Evolutionary conservation across 2,113 vertebrate species (phyloP), one percentile per base, ranked within the genome.

Genomic region (Austrofundulus limnaeus): DNA sequence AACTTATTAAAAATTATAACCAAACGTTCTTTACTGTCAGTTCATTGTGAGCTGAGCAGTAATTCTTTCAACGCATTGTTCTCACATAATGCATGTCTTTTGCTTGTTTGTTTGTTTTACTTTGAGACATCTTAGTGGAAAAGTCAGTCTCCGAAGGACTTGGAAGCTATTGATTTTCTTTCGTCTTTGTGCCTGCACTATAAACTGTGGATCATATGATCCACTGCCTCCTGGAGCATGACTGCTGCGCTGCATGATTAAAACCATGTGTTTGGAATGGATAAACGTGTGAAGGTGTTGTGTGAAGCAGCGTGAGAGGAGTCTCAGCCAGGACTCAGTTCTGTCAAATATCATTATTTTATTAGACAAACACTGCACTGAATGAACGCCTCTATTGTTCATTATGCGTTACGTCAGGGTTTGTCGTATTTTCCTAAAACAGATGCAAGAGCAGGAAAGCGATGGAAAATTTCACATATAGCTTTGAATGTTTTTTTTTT

Each of bases 111-210:
- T 16, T 43, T 21, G 49, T 53, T 54, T 50, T 47, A 73, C 28
- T 37, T 37, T 37, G 9, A 37, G 19, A 55, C 49, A 49, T 42
- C 38, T 81, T 28, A 16, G 61, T 28, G 42, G 71, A 63, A 28
- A 25, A 19, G 21, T 25, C 41, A 61, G 24, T 66, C 76, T 75
- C 62, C 48, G 41, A 25, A 66, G 60, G 69, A 68, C 58, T 65
- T 66, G 0, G 41, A 58, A 72, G 61, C 60, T 81, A 85, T 85
- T 73, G 81, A 85, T 84, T 85, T 82, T 70, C 42, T 66, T 70
- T 68, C 16, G 58, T 71, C 65, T 76, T 61, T 63, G 50, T 25
- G 72, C 56, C 58, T n/a, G 38, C n/a, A 50, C 67, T 66, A 46
- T 80, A 75, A 80, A 80, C 80, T 74, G 60, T 59, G 67, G 75